Conservation (phyloP, 2,113 vertebrate species). For the Felis chaus region DNA sequence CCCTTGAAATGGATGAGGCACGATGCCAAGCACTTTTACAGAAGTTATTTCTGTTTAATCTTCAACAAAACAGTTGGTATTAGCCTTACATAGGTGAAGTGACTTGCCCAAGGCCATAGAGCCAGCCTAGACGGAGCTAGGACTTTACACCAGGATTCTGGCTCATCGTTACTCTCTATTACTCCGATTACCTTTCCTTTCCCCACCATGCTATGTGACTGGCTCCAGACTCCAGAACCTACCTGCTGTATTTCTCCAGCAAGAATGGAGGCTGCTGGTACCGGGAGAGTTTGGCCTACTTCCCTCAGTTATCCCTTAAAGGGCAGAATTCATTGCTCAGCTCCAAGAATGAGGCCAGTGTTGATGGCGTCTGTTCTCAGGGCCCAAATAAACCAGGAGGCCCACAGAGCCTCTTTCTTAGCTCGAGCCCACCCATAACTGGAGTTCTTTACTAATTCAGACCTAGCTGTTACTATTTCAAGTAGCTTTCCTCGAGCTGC, state of each 20-base stretch:
- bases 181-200: not conserved
- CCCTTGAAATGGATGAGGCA: not conserved
- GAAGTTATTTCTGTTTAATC: not conserved
- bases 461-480: slow-evolving; percentile 62
- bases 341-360: slow-evolving; percentile 37
- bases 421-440: slow-evolving; percentile 17
- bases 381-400: not conserved
- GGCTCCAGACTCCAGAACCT: not conserved
- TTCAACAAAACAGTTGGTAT: not conserved
- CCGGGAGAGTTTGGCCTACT: not conserved
- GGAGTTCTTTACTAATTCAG: slow-evolving; percentile 34
- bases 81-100: not conserved
- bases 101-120: slow-evolving; percentile 12
- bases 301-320: slow-evolving; percentile 12
- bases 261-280: not conserved
- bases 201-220: not conserved
- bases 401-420: slow-evolving; percentile 42
- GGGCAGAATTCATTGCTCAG: slow-evolving; percentile 5
- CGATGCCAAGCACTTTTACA: not conserved
- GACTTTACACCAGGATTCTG: not conserved
- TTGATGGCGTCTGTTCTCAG: not conserved
- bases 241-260: not conserved
- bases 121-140: not conserved
- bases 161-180: not conserved
- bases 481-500: slow-evolving; percentile 17